These are phyloP conservation scores for Stomatorhinus walkeri DNA, from an alignment of 2,797 vertebrate genomes.

Conservation along the genomic window DNA sequence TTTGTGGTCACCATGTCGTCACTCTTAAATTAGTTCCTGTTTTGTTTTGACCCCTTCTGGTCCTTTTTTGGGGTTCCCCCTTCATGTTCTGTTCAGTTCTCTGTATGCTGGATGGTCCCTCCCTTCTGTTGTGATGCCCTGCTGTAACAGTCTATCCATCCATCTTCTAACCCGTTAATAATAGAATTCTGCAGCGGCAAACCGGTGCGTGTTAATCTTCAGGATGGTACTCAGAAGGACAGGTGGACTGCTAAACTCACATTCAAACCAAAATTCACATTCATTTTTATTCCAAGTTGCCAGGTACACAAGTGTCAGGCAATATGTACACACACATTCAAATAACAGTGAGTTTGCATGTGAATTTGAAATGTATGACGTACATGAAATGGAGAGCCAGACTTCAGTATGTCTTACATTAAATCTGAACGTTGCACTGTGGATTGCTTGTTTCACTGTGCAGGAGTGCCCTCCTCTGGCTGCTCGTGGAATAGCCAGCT, in stretches of 20 bases:
- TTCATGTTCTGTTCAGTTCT: background rate
- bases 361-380: background rate
- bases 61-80: background rate
- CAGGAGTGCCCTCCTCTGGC: background rate
- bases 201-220: background rate
- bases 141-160: background rate
- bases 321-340: background rate
- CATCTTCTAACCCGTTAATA: background rate
- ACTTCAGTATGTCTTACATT: background rate
- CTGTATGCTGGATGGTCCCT: background rate
- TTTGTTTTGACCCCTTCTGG: background rate
- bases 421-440: background rate
- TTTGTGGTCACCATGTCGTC: background rate
- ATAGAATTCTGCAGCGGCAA: background rate
- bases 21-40: background rate
- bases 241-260: background rate
- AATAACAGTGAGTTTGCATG: background rate
- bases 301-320: background rate
- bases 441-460: background rate
- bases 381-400: background rate
- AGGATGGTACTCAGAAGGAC: background rate
- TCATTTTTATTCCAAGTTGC: background rate
- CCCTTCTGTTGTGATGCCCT: background rate
- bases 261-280: background rate
- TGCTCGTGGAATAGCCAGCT: background rate